A percentile compares a stretch with the other conserved stretches of the same genome.
These are phyloP conservation scores for Fukomys damarensis DNA, from an alignment of 2,113 vertebrate species.

Conservation along the genomic window DNA sequence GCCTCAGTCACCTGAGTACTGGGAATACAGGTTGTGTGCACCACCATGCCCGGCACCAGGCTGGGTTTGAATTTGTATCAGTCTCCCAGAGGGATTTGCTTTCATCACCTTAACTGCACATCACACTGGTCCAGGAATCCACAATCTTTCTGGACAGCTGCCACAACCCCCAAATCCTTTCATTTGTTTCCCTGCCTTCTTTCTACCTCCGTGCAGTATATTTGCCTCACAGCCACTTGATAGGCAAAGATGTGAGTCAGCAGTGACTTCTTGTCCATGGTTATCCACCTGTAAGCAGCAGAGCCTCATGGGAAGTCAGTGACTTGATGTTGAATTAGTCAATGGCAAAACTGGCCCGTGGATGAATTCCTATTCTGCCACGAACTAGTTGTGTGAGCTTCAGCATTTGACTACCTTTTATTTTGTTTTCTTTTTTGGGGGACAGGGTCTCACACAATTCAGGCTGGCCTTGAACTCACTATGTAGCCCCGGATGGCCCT, in stretches of 20 bases:
- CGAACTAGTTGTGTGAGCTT: background rate
- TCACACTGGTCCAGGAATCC: background rate
- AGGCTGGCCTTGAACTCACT: background rate
- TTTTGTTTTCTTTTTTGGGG: background rate
- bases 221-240: background rate
- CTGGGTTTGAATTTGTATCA: background rate
- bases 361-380: background rate
- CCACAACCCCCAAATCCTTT: background rate
- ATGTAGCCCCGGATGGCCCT: background rate
- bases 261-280: slow-evolving; percentile 9
- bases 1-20: background rate
- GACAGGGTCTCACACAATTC: background rate
- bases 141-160: background rate
- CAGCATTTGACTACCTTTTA: background rate
- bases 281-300: background rate
- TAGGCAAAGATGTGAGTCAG: background rate
- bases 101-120: background rate
- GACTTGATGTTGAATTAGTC: background rate
- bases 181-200: background rate
- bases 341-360: background rate
- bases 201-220: background rate
- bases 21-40: background rate
- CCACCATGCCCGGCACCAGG: background rate
- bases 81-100: background rate
- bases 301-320: background rate